Conservation (phyloP, 2,888 invertebrate species). For the Drosophila sordidula region DNA sequence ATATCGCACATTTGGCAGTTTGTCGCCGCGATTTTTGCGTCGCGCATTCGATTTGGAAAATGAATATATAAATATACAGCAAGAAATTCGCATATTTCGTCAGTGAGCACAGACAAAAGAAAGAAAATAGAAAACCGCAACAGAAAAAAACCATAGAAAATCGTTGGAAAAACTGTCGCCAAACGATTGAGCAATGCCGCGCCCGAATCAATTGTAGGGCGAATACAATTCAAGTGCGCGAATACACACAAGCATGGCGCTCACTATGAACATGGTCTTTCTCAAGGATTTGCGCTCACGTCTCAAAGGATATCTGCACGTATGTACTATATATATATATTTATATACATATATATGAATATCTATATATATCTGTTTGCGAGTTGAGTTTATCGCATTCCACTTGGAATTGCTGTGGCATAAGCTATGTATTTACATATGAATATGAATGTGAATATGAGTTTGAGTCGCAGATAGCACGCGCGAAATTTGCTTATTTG, state of each 20-base stretch:
- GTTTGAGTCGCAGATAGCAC: slow-evolving; percentile 44
- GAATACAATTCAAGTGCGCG: slow-evolving; percentile 30
- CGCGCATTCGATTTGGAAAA: slow-evolving; percentile 72
- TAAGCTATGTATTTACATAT: slow-evolving; percentile 19
- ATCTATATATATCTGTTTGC: slow-evolving; percentile 14
- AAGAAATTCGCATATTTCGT: slow-evolving; percentile 49
- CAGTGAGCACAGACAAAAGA: slow-evolving; percentile 33
- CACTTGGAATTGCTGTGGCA: slow-evolving; percentile 14
- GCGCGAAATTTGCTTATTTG: slow-evolving; percentile 47
- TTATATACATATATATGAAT: background rate
- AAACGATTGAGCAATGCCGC: slow-evolving; percentile 16
- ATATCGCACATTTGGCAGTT: slow-evolving; percentile 66
- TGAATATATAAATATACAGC: slow-evolving; percentile 33
- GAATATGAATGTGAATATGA: slow-evolving; percentile 28
- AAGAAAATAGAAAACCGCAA: slow-evolving; percentile 37
- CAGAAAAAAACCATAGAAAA: slow-evolving; percentile 44
- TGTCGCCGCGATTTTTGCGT: slow-evolving; percentile 68
- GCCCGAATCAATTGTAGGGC: slow-evolving; percentile 12
- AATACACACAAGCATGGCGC: slow-evolving; percentile 70
- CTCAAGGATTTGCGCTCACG: slow-evolving; percentile 85
- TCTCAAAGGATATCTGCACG: slow-evolving; percentile 85
- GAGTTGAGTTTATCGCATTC: slow-evolving; percentile 22
- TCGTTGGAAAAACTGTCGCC: slow-evolving; percentile 20
- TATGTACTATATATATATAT: slow-evolving; percentile 66
- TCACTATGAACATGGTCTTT: slow-evolving; percentile 85